Percentiles rank a stretch among this genome's conserved stretches.
These are phyloP conservation scores for Argyresthia albistria DNA, from an alignment of 2,888 invertebrate species.

Conservation along the genomic window DNA sequence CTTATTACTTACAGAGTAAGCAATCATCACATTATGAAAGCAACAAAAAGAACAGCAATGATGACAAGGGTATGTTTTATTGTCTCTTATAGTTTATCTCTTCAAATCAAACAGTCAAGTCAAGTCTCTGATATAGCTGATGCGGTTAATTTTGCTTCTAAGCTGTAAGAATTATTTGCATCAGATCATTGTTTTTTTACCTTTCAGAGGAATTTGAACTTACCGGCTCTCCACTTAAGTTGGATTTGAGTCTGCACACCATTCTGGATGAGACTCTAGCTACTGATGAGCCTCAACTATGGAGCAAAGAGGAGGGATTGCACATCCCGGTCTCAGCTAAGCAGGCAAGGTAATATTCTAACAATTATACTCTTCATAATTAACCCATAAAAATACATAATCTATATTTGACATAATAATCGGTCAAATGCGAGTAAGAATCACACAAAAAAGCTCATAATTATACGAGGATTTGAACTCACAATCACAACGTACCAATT, in stretches of 20 bases:
- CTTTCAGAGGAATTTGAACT: slow-evolving; percentile 57
- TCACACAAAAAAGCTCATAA: too few species aligned
- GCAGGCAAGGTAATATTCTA: slow-evolving; percentile 36
- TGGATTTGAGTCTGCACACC: slow-evolving; percentile 60
- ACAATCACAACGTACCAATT: too few species aligned
- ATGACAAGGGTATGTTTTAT: slow-evolving; percentile 28
- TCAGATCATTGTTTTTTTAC: too few species aligned
- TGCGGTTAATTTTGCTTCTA: not conserved
- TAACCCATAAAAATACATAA: not conserved
- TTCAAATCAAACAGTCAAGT: too few species aligned
- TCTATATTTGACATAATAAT: too few species aligned
- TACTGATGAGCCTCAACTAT: slow-evolving; percentile 54
- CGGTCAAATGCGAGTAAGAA: too few species aligned
- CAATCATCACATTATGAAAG: slow-evolving; percentile 17
- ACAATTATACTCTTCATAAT: not conserved
- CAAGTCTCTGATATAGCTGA: too few species aligned
- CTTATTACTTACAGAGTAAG: slow-evolving; percentile 26
- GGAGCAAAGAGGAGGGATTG: slow-evolving; percentile 52
- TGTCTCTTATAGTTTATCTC: too few species aligned
- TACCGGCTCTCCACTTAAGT: slow-evolving; percentile 66
- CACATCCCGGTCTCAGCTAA: slow-evolving; percentile 41
- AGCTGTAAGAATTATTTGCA: not conserved
- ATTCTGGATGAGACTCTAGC: slow-evolving; percentile 56
- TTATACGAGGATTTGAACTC: too few species aligned
- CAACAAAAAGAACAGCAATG: slow-evolving; percentile 18